Conservation (phyloP, 1,140 invertebrate species). For the Drosophila nebulosa region DNA sequence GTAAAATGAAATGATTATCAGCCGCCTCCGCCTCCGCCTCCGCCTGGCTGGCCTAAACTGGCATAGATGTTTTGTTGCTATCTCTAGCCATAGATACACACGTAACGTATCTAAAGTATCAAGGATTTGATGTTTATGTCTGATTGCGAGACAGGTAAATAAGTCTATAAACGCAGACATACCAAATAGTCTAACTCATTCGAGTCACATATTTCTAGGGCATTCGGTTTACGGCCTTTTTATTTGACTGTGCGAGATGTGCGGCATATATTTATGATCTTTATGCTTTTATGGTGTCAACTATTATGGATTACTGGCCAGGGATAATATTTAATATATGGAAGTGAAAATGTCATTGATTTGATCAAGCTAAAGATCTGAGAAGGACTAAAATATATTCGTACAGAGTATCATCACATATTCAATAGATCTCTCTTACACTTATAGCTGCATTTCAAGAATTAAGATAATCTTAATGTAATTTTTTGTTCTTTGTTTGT, state of each 20-base stretch:
- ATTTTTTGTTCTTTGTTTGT: no score
- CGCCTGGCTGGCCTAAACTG: not conserved
- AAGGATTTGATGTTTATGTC: constrained; percentile 34
- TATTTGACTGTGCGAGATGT: constrained; percentile 45
- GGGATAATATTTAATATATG: not conserved
- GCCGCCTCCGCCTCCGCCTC: no score
- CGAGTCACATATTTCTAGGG: constrained; percentile 66
- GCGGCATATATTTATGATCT: constrained; percentile 47
- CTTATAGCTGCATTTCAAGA: no score
- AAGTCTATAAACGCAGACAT: constrained; percentile 32
- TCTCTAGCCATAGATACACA: constrained; percentile 56
- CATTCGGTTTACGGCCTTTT: constrained; percentile 58
- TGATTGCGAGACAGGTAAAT: constrained; percentile 56
- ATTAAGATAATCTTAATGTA: no score
- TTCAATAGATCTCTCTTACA: no score
- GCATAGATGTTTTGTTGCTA: not conserved
- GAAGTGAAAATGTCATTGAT: not conserved
- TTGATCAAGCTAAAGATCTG: not conserved
- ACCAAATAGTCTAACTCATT: constrained; percentile 62
- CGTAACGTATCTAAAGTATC: constrained; percentile 25
- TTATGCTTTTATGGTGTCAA: constrained; percentile 47
- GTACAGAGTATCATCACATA: no score
- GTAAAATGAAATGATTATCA: constrained; percentile 79
- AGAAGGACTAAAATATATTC: not conserved
- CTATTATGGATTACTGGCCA: constrained; percentile 39